Evolutionary conservation across 2,113 vertebrate species (phyloP), one percentile per base, ranked within the genome.

Genomic region (Pavo muticus): DNA sequence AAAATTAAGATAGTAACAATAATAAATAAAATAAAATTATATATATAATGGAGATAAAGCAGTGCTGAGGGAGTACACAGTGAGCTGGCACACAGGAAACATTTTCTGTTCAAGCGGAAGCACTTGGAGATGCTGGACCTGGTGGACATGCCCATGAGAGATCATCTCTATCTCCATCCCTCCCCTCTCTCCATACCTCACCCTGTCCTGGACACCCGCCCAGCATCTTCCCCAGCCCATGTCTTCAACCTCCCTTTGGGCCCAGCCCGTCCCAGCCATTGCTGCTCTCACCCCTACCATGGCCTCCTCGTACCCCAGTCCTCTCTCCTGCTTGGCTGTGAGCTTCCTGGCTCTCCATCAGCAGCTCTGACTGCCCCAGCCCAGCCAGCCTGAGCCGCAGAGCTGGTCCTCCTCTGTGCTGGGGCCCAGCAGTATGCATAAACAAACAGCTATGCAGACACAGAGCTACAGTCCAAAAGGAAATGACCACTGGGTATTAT

Each of bases 401-500:
- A 90, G 71, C 63, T 1, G 27, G 20, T 64, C 59, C n/a, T 29
- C 30, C 83, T 93, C 54, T 79, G 60, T 2, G 0, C 35, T 0
- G 0, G 64, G 64, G 79, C 32, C 35, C 91, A 57, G 77, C 61
- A 44, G 60, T 8, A 73, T 1, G 9, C n/a, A 73, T 39, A 88
- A 92, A 96, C 91, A 95, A 93, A 74, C 91, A 67, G 81, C 92
- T 40, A 44, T 4, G 35, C 48, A 11, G 20, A 48, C 71, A 37
- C 73, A 42, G 35, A 67, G 81, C 95, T 63, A 11, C 17, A 63
- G 71, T 94, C 60, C 71, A 3, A 83, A 92, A 96, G 93, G 94
- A 96, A 96, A 56, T 92, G 93, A 92, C 93, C 90, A 80, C 87
- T 93, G 63, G 74, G 57, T 80, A 76, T 16, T 90, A 54, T 94